Conservation (phyloP, 2,888 invertebrate species). For the Drosophila kanekoi region DNA sequence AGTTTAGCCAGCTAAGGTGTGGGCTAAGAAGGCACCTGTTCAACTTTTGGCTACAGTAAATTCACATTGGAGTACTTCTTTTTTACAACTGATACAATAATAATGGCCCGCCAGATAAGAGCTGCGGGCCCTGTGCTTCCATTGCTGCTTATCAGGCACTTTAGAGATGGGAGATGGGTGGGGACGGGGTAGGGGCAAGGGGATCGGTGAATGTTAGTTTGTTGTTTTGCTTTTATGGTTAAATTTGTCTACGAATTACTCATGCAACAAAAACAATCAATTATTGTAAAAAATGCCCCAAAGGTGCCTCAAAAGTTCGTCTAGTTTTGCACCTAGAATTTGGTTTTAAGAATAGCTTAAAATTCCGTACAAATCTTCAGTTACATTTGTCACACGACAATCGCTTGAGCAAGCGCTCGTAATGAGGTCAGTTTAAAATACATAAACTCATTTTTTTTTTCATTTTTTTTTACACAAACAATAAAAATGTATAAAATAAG, state of each 20-base stretch:
- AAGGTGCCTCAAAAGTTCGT: background rate
- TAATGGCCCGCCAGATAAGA: constrained; percentile 23
- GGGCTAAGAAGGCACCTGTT: background rate
- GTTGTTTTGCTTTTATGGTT: background rate
- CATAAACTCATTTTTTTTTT: constrained; percentile 65
- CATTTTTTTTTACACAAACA: constrained; percentile 36
- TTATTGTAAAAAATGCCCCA: background rate
- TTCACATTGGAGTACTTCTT: constrained; percentile 2
- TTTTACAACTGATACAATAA: constrained; percentile 20
- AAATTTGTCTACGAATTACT: constrained; percentile 9
- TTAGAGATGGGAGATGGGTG: background rate
- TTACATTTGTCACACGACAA: constrained; percentile 19
- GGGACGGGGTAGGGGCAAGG: no score
- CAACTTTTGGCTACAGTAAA: constrained; percentile 10
- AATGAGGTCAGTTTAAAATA: constrained; percentile 75
- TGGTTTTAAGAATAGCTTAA: background rate
- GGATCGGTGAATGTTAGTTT: constrained; percentile 5
- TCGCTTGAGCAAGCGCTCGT: constrained; percentile 33
- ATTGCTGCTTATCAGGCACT: constrained; percentile 30
- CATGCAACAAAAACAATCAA: constrained; percentile 4
- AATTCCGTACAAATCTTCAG: constrained; percentile 7
- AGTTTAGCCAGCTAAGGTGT: no score
- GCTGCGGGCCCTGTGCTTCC: background rate
- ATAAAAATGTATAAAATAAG: constrained; percentile 32
- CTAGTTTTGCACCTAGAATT: background rate